Evolutionary conservation across 2,113 vertebrate genomes (phyloP), one percentile per base, ranked within the genome.

Genomic region (Ginglymostoma cirratum): DNA sequence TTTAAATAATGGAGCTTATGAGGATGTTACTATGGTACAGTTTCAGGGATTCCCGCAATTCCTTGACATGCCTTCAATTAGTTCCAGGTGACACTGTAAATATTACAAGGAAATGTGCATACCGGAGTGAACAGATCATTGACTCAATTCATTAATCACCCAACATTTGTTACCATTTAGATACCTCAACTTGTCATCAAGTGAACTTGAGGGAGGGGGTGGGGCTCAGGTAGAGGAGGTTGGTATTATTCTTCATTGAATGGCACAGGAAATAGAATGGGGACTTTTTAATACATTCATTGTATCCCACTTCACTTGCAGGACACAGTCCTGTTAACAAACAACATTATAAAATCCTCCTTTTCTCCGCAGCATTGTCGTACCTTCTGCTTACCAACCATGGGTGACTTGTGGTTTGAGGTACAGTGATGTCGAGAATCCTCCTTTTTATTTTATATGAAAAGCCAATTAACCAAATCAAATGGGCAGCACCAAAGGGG

Each of bases 1-100:
- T 93, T 34, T n/a, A 93, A 93, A 93, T 93, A 93, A 66, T 93
- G 89, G 55, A 93, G 89, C 89, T 19, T 93, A 38, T 38, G 61
- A 21, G 89, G 89, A n/a, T 93, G 89, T 67, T 93, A 65, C n/a
- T 66, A 65, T 34, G n/a, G 55, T 93, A 93, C 89, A 93, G 89
- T 93, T 93, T 93, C 89, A 93, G 89, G 89, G 89, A 93, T 93
- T 93, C 89, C 89, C 87, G 17, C 61, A 93, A 66, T 66, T 66
- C 89, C 30, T 38, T 93, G 65, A 93, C 34, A 21, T 30, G 61
- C 89, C n/a, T 93, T 93, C 61, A 93, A 93, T 93, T 93, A 93
- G 89, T 93, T 93, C 89, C 89, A 93, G 61, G 89, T 93, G 89
- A 93, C 89, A 93, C 17, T 38, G 89, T 93, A 93, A 67, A 67